Conservation (phyloP, 1,140 invertebrate species). For the Oncopeltus fasciatus region DNA sequence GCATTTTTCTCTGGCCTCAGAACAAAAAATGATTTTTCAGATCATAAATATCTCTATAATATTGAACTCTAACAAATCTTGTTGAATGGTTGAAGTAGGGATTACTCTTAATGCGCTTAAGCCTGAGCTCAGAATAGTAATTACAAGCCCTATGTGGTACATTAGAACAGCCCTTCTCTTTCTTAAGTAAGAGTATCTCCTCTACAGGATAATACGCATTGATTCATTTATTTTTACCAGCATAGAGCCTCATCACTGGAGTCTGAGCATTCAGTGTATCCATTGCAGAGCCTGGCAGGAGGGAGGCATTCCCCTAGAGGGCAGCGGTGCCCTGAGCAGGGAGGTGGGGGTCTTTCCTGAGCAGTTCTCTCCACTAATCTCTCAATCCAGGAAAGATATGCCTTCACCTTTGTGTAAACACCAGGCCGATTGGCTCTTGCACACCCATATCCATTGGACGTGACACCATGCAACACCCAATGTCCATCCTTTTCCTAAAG, state of each 20-base stretch:
- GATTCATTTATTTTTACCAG: conserved; percentile 16
- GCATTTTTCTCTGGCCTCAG: too few relatives aligned
- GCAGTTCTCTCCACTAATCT: conserved; percentile 4
- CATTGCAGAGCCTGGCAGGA: conserved; percentile 53
- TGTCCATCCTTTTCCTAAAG: conserved; percentile 36
- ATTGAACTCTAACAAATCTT: too few relatives aligned
- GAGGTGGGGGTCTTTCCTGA: neutral
- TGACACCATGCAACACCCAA: conserved; percentile 55
- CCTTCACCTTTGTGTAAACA: conserved; percentile 72
- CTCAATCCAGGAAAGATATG: conserved; percentile 62
- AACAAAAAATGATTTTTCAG: too few relatives aligned
- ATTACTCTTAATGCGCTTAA: neutral
- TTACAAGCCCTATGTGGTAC: too few relatives aligned
- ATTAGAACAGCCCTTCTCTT: too few relatives aligned
- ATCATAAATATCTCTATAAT: too few relatives aligned
- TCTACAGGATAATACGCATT: neutral
- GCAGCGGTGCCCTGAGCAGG: conserved; percentile 53
- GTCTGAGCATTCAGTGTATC: conserved; percentile 58
- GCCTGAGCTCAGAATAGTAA: neutral
- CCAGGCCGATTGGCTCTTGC: conserved; percentile 68
- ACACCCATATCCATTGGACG: conserved; percentile 77
- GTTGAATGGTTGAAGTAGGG: too few relatives aligned
- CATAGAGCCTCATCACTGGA: conserved; percentile 49
- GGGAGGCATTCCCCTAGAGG: conserved; percentile 59
- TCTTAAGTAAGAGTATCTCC: too few relatives aligned